Conservation (phyloP, 2,888 invertebrate species). For the Steinernema hermaphroditum region DNA sequence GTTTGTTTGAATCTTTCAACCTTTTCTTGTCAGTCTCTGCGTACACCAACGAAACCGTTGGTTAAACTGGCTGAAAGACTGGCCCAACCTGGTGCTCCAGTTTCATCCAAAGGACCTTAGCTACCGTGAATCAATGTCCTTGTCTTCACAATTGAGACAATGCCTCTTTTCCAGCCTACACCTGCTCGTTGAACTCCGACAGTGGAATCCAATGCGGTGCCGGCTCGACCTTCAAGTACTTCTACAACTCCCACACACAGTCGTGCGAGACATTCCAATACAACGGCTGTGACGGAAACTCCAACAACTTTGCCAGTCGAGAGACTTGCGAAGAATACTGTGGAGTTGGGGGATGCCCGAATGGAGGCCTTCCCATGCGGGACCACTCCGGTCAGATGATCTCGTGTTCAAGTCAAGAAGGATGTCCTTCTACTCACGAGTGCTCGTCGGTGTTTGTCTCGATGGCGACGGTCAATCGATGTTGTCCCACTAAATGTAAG, state of each 20-base stretch:
- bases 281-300: too few species aligned
- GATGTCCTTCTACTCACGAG: conserved; percentile 63
- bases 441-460: conserved; percentile 63
- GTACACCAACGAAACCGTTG: too few species aligned
- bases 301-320: conserved; percentile 63
- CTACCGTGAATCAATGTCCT: too few species aligned
- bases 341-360: conserved; percentile 52
- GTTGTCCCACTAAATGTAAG: conserved; percentile 51
- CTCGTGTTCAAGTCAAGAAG: conserved; percentile 31
- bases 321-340: conserved; percentile 62
- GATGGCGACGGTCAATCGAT: conserved; percentile 57
- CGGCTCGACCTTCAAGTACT: conserved; percentile 62
- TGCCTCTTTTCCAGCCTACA: conserved; percentile 63
- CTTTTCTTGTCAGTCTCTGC: too few species aligned
- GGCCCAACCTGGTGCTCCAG: too few species aligned
- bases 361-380: conserved; percentile 56
- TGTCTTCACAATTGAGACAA: too few species aligned
- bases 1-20: too few species aligned
- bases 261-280: conserved; percentile 58
- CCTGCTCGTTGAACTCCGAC: conserved; percentile 62
- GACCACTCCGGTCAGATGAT: neutral
- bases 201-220: conserved; percentile 65
- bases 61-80: too few species aligned
- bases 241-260: conserved; percentile 63
- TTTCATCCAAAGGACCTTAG: too few species aligned